Evolutionary conservation across 1,140 invertebrate species (phyloP), one percentile per base, ranked within the genome.

Genomic region (Atopsyche davidsoni): DNA sequence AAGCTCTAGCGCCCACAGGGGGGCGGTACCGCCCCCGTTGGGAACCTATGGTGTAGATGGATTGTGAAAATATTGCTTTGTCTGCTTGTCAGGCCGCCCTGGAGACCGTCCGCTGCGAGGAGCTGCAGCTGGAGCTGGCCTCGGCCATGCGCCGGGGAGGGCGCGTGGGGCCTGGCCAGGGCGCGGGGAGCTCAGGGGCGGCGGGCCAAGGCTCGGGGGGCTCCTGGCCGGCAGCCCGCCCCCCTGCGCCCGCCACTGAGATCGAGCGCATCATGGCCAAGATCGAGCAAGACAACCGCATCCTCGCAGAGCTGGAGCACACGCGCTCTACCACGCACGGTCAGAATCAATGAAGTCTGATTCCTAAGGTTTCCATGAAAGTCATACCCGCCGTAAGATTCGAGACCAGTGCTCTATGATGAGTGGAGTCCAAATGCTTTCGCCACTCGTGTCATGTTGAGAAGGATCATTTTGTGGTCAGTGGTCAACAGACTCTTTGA

Each of bases 211-310:
- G 41, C 17, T 34, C 40, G 60, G 18, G 68, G 67, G 46, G 62
- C n/a, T 51, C 66, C 58, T 62, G 64, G 62, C 61, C 62, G 63
- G 65, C 74, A 40, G 67, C 78, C 46, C 75, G 77, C 59, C 72
- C 67, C 57, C 78, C 72, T 68, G 74, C 76, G 48, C 82, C 83
- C 57, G 82, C 82, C 59, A 81, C 82, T 19, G 89, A 95, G 73
- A 92, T 95, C 61, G 91, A 94, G 68, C 78, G 87, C 62, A 89
- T 95, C 64, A 93, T 95, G 86, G 89, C 89, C 51, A 94, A 93
- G 76, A 89, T 95, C 60, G 90, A 95, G 69, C 91, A 92, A 71
- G 81, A 83, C 71, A 83, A 83, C 68, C 78, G 88, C 64, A 87
- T 94, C 62, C 74, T 94, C 59, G 90, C 91, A 50, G 91, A 94